Conservation (phyloP, 1,140 invertebrate genomes). For the Campoletis sonorensis region DNA sequence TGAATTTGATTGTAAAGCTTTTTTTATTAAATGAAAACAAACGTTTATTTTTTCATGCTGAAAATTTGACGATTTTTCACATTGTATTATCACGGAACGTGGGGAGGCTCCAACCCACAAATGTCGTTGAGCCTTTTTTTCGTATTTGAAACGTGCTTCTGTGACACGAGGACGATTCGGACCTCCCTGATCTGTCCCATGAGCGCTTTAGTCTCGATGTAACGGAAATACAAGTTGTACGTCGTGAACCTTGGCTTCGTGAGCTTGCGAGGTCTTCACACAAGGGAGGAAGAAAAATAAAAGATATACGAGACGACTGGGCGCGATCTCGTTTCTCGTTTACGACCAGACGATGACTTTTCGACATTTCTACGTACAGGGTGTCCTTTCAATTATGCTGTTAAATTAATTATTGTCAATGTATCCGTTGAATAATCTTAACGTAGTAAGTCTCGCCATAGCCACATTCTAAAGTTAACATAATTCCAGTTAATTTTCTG, state of each 20-base stretch:
- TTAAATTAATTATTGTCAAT: too few relatives aligned
- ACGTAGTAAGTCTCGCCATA: too few relatives aligned
- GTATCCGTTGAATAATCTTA: too few relatives aligned
- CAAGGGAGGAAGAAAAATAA: constrained; percentile 27
- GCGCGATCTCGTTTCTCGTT: constrained; percentile 34
- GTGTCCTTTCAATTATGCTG: background rate
- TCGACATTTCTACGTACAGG: constrained; percentile 24
- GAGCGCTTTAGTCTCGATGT: constrained; percentile 4
- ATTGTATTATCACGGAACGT: too few relatives aligned
- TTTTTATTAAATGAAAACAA: too few relatives aligned
- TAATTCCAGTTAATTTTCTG: too few relatives aligned
- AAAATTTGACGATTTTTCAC: too few relatives aligned
- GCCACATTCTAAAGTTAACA: too few relatives aligned
- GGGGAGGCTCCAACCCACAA: too few relatives aligned
- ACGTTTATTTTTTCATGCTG: too few relatives aligned
- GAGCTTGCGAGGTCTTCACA: constrained; percentile 29
- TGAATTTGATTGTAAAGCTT: too few relatives aligned
- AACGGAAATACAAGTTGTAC: constrained; percentile 10
- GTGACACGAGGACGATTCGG: constrained; percentile 8
- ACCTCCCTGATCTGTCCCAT: constrained; percentile 6
- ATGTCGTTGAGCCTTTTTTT: background rate
- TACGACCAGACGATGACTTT: constrained; percentile 32
- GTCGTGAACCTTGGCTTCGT: constrained; percentile 24
- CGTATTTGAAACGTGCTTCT: background rate
- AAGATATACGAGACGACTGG: constrained; percentile 26